These are phyloP conservation scores for Montipora capricornis DNA, from an alignment of 64 coral and sea anemone genomes.

Conservation along the genomic window DNA sequence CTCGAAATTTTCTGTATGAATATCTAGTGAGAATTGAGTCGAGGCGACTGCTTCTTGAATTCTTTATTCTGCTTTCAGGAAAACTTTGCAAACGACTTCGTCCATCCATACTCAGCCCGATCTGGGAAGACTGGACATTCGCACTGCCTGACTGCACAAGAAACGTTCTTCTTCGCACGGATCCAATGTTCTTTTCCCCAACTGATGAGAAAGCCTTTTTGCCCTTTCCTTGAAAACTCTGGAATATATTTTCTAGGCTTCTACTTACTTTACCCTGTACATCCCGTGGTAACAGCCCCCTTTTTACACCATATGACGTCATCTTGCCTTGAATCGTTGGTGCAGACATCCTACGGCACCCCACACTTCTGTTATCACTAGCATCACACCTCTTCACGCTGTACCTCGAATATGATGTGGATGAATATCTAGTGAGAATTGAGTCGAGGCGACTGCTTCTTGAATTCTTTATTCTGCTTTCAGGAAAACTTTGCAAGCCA, in stretches of 20 bases:
- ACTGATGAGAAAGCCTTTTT: not conserved
- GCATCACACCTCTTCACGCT: not conserved
- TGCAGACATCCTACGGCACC: not conserved
- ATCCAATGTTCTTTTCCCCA: slow-evolving; percentile 51
- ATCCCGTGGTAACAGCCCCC: not conserved
- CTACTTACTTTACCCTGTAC: not conserved
- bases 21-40: slow-evolving; percentile 12
- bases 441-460: slow-evolving; percentile 36
- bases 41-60: slow-evolving; percentile 16
- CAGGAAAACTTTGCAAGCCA: not conserved
- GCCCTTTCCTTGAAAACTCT: slow-evolving; percentile 8
- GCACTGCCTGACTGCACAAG: not conserved
- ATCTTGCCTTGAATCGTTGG: not conserved
- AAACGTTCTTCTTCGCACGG: slow-evolving; percentile 75
- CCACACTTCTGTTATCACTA: no score
- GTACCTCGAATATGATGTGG: not conserved
- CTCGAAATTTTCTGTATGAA: not conserved
- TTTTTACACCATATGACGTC: not conserved
- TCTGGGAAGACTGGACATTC: not conserved
- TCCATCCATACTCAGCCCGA: not conserved
- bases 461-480: not conserved
- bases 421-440: not conserved
- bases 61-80: not conserved
- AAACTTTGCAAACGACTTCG: not conserved
- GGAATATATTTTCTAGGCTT: not conserved